Evolutionary conservation across 1,140 invertebrate genomes (phyloP), one percentile per base, ranked within the genome.

Genomic region (Anastrepha obliqua): DNA sequence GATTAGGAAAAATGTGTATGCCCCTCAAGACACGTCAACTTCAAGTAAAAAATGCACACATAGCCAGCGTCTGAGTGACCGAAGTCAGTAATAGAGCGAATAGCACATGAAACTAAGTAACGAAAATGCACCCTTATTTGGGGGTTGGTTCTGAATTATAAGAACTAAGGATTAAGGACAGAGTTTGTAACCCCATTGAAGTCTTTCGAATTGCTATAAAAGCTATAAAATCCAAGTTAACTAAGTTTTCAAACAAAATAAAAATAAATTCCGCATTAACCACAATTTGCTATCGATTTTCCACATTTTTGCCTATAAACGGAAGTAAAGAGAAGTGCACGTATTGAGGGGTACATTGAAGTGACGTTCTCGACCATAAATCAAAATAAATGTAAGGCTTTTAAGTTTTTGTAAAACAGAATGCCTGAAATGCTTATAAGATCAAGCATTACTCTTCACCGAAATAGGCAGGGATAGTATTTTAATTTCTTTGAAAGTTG

Each of bases 121-220:
- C 13, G 15, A 17, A 62, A 62, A 15, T 29, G 15, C 70, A 74
- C 70, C 70, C 70, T n/a, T 74, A 44, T 74, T 51, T 17, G 70
- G 47, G 70, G 70, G 70, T 74, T 74, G 70, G 13, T 74, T 74
- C 70, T 42, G 11, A 17, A 29, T 47, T n/a, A 42, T n/a, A 17
- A 13, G 9, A 47, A 17, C 15, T 17, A 74, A 47, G 70, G 70
- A 47, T 47, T n/a, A 55, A 81, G 47, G 74, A 47, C n/a, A 81
- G 47, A 81, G 74, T 81, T 81, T 81, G 74, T 55, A 47, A 55
- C 47, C 13, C 17, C 74, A 47, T 81, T 81, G 74, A 81, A 81
- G 74, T 81, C 74, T 81, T 81, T 81, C 74, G 74, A 81, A 11
- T 0, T 81, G 44, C n/a, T n/a, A n/a, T n/a, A n/a, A n/a, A 47